phyloP scores from a whole-genome alignment of 1,140 invertebrate species.

The Andrena cerasifolii region DNA sequence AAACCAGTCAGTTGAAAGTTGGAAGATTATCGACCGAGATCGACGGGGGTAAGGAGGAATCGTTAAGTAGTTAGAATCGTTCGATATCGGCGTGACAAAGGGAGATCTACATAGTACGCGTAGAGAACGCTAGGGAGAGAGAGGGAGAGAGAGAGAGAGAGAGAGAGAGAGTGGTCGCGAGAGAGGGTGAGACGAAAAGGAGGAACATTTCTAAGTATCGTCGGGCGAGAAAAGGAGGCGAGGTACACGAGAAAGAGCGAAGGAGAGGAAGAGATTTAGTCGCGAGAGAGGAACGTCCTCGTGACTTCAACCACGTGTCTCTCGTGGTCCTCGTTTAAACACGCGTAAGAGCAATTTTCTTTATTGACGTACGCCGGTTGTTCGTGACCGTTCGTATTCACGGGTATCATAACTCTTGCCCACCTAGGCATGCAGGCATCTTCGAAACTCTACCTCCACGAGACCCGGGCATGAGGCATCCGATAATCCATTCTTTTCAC shows the following conservation, averaged over 20 bases:
- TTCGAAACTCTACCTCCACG: not conserved
- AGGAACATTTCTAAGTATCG: no score
- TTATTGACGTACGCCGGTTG: constrained; percentile 52
- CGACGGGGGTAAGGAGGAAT: constrained; percentile 1
- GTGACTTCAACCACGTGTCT: constrained; percentile 64
- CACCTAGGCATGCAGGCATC: not conserved
- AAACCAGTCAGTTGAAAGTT: no score
- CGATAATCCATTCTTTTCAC: not conserved
- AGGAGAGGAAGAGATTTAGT: constrained; percentile 29
- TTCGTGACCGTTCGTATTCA: constrained; percentile 17
- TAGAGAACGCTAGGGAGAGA: not conserved
- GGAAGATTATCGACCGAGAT: constrained; percentile 2
- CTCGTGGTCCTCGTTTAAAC: constrained; percentile 62
- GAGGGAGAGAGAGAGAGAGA: constrained; percentile 28
- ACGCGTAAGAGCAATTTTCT: constrained; percentile 67
- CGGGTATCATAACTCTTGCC: not conserved
- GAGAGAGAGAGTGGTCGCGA: constrained; percentile 25
- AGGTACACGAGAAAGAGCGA: constrained; percentile 26
- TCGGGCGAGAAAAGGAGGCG: not conserved
- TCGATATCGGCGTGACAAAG: not conserved
- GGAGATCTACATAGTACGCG: no score
- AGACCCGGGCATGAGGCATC: not conserved
- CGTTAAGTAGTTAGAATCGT: not conserved
- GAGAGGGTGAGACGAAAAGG: constrained; percentile 26
- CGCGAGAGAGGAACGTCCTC: constrained; percentile 57